Percentiles rank a stretch among this genome's conserved stretches.
These are phyloP conservation scores for Stegastes partitus DNA, from an alignment of 2,113 vertebrate species.

Conservation along the genomic window DNA sequence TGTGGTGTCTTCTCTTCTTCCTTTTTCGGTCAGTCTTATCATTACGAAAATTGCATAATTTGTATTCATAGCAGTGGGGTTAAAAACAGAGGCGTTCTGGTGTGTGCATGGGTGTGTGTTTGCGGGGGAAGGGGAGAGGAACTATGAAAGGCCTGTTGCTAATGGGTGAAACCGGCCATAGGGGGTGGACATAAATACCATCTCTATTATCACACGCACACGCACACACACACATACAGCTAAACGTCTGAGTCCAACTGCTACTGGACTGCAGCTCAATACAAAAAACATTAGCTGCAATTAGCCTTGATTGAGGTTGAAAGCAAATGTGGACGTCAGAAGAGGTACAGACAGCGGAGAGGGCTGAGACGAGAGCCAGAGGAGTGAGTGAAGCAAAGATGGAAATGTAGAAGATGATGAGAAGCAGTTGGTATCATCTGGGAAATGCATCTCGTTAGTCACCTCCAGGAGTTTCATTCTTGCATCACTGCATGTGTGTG, in stretches of 20 bases:
- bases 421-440: slow-evolving; percentile 39
- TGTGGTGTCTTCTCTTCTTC: not conserved
- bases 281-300: slow-evolving; percentile 68
- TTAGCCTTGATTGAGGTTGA: slow-evolving; percentile 60
- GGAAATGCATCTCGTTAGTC: slow-evolving; percentile 23
- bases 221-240: slow-evolving; percentile 28
- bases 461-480: slow-evolving; percentile 3
- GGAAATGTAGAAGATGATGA: slow-evolving; percentile 18
- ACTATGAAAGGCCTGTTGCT: slow-evolving; percentile 53
- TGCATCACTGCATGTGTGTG: slow-evolving; percentile 14
- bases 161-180: slow-evolving; percentile 43
- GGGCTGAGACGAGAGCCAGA: slow-evolving; percentile 26
- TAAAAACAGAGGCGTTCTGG: slow-evolving; percentile 16
- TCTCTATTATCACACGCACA: slow-evolving; percentile 38
- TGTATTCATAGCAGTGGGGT: not conserved
- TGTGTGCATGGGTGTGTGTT: slow-evolving; percentile 14
- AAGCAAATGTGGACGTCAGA: slow-evolving; percentile 39
- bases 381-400: slow-evolving; percentile 19
- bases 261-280: slow-evolving; percentile 58
- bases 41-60: not conserved
- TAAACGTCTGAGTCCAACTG: slow-evolving; percentile 55
- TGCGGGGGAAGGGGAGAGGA: slow-evolving; percentile 46
- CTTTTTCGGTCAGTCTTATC: not conserved
- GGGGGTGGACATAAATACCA: slow-evolving; percentile 54
- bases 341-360: slow-evolving; percentile 12